Evolutionary conservation across 2,113 vertebrate species (phyloP).

Genomic region (Machaerirhynchus nigripectus): DNA sequence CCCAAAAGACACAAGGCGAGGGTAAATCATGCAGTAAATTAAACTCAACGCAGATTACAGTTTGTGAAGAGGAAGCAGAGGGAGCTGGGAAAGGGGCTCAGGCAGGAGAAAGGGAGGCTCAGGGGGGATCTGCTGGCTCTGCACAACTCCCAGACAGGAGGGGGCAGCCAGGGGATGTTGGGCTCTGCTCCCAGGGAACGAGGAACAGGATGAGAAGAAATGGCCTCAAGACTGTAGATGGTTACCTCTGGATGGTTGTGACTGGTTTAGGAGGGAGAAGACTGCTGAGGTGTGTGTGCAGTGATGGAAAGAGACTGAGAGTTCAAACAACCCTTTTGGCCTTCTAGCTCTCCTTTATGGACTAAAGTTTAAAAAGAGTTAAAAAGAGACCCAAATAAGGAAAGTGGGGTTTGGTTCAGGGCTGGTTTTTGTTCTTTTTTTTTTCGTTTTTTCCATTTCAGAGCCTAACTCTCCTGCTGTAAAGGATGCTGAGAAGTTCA

Average conservation of each 20-base stretch:
- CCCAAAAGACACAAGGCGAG: background rate
- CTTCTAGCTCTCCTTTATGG: background rate
- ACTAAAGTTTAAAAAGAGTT: background rate
- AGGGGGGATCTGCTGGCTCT: background rate
- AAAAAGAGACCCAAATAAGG: background rate
- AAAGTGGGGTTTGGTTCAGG: background rate
- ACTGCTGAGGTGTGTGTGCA: background rate
- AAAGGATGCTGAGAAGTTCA: background rate
- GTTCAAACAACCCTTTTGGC: background rate
- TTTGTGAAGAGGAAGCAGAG: background rate
- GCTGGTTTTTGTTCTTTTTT: too few relatives aligned
- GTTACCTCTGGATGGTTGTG: background rate
- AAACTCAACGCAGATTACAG: background rate
- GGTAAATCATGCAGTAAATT: background rate
- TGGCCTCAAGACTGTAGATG: fast-evolving
- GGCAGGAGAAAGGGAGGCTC: background rate
- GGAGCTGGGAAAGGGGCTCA: background rate
- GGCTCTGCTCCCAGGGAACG: background rate
- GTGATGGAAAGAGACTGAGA: background rate
- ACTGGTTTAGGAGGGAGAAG: background rate
- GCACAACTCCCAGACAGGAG: background rate
- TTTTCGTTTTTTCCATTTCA: background rate
- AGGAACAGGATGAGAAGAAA: background rate
- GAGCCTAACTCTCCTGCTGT: background rate
- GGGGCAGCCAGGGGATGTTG: background rate